A percentile compares a stretch with the other conserved stretches of the same genome.
Evolutionary conservation across 2,797 vertebrate species (phyloP).

Genomic region (Telmatherina bonti): DNA sequence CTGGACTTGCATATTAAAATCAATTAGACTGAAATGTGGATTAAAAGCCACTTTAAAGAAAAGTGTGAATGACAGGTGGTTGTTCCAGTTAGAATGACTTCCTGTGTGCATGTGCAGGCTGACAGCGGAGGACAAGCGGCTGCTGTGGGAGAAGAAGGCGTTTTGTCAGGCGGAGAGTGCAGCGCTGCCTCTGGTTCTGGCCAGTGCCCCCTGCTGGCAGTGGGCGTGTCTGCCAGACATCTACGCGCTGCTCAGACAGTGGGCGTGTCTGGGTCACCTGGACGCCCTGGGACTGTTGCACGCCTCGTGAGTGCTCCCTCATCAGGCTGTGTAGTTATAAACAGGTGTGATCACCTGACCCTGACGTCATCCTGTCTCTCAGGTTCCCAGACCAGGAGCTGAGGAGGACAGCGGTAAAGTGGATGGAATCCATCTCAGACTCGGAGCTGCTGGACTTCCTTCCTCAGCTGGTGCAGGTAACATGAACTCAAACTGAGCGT

Average conservation of each 20-base stretch:
- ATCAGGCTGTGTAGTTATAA: background rate
- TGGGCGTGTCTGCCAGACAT: constrained; percentile 95
- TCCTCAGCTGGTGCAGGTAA: constrained; percentile 96
- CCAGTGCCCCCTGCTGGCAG: constrained; percentile 96
- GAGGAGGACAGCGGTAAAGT: constrained; percentile 92
- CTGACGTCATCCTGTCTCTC: constrained; percentile 26
- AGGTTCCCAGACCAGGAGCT: constrained; percentile 97
- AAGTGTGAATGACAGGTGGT: too few relatives aligned
- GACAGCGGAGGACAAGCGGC: constrained; percentile 85
- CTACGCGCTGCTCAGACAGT: constrained; percentile 93
- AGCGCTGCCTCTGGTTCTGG: constrained; percentile 90
- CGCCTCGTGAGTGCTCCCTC: constrained; percentile 85
- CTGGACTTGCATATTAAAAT: too few relatives aligned
- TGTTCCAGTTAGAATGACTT: too few relatives aligned
- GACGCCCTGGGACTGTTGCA: constrained; percentile 95
- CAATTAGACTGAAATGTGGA: too few relatives aligned
- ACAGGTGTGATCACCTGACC: background rate
- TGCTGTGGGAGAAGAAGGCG: constrained; percentile 93
- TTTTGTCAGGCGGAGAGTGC: constrained; percentile 89
- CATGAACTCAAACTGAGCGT: background rate
- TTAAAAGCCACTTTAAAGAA: too few relatives aligned
- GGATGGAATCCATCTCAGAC: constrained; percentile 95
- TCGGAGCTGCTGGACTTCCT: constrained; percentile 95
- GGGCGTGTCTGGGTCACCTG: constrained; percentile 91
- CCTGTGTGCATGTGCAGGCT: constrained; percentile 79